Conservation (phyloP, 2,888 invertebrate genomes). For the Tetragnatha montana region DNA sequence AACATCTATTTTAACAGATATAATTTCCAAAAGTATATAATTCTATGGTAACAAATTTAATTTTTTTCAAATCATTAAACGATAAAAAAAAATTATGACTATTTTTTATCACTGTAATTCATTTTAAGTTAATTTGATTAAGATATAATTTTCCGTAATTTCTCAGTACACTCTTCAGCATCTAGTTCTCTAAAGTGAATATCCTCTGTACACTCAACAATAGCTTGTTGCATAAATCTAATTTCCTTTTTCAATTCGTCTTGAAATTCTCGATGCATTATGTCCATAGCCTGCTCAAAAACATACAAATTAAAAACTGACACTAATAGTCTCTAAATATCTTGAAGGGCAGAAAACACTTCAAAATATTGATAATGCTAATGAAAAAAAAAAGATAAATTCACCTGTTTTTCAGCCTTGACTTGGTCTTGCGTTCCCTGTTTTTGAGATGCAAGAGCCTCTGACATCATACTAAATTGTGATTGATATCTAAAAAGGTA, state of each 20-base stretch:
- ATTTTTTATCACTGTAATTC: no score
- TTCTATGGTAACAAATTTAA: no score
- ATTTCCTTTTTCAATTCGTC: constrained; percentile 46
- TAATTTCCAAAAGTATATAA: no score
- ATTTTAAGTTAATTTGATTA: not conserved
- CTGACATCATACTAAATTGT: constrained; percentile 37
- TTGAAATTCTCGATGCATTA: constrained; percentile 41
- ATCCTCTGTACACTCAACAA: constrained; percentile 42
- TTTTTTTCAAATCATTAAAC: no score
- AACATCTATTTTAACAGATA: no score
- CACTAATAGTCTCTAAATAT: not conserved
- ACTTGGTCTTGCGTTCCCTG: constrained; percentile 4
- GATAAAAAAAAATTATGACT: not conserved
- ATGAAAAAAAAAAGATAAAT: not conserved
- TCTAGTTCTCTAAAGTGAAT: constrained; percentile 62
- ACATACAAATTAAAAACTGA: not conserved
- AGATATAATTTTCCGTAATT: not conserved
- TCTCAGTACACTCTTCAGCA: constrained; percentile 47
- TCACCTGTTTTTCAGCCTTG: constrained; percentile 42
- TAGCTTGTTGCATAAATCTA: constrained; percentile 54
- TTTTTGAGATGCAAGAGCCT: constrained; percentile 31
- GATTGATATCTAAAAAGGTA: constrained; percentile 36
- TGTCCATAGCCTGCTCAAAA: constrained; percentile 21
- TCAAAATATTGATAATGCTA: not conserved
- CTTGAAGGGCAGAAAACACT: not conserved